Conservation (phyloP, 2,113 vertebrate species). For the Bostrychus sinensis region DNA sequence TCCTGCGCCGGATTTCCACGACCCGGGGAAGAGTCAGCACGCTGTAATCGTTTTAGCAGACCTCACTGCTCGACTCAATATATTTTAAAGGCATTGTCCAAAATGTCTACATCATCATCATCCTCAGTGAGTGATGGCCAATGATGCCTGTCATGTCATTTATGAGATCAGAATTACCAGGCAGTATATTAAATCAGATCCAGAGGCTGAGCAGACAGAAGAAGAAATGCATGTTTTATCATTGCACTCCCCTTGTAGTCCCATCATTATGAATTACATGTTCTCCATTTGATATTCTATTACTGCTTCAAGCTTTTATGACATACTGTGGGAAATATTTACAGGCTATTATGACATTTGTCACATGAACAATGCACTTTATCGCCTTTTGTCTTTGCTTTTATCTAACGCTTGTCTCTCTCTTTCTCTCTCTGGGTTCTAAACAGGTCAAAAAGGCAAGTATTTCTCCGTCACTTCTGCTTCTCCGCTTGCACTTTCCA, state of each 20-base stretch:
- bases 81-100: constrained; percentile 63
- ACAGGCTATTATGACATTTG: constrained; percentile 35
- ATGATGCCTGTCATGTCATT: constrained; percentile 64
- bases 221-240: constrained; percentile 9
- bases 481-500: constrained; percentile 13
- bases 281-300: constrained; percentile 2
- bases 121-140: constrained; percentile 50
- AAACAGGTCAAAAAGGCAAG: constrained; percentile 74
- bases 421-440: constrained; percentile 51
- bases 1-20: constrained; percentile 58
- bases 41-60: constrained; percentile 66
- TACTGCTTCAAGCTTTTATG: constrained; percentile 13
- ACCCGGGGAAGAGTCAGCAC: constrained; percentile 47
- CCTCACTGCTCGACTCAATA: constrained; percentile 41
- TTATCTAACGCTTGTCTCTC: constrained; percentile 29
- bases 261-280: neutral
- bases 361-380: constrained; percentile 38
- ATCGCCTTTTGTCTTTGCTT: constrained; percentile 51
- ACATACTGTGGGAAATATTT: constrained; percentile 28
- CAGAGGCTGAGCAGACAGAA: constrained; percentile 27
- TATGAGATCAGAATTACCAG: constrained; percentile 62
- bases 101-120: constrained; percentile 57
- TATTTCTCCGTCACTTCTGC: constrained; percentile 57
- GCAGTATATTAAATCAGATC: constrained; percentile 45
- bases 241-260: constrained; percentile 4